Percentiles rank a stretch among this genome's conserved stretches.
Evolutionary conservation across 2,797 vertebrate species (phyloP).

Genomic region (Anguilla pacifica): DNA sequence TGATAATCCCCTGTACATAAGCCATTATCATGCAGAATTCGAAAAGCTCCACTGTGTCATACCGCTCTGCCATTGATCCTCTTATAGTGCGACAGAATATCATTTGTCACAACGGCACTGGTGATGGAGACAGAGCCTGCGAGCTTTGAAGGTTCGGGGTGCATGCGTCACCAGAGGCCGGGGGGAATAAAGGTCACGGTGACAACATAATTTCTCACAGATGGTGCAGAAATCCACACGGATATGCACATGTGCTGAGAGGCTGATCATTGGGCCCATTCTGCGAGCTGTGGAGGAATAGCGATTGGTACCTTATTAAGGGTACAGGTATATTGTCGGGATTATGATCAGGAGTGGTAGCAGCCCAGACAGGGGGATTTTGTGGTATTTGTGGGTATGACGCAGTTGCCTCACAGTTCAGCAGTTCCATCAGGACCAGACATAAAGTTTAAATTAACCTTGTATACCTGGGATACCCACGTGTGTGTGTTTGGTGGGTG

Average conservation of each 20-base stretch:
- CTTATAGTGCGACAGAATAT: neutral
- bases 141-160: slow-evolving; percentile 1
- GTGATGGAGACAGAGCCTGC: neutral
- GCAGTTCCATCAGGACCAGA: neutral
- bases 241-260: slow-evolving; percentile 50
- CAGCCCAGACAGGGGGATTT: slow-evolving; percentile 17
- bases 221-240: slow-evolving; percentile 45
- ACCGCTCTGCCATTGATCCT: neutral
- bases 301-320: slow-evolving; percentile 50
- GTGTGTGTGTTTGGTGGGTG: slow-evolving; percentile 37
- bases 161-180: slow-evolving; percentile 11
- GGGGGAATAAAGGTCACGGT: slow-evolving; percentile 41
- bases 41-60: neutral
- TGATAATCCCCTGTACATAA: neutral
- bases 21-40: neutral
- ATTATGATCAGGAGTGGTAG: slow-evolving; percentile 34
- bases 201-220: slow-evolving; percentile 58
- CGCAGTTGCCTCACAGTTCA: slow-evolving; percentile 57
- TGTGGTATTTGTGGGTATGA: slow-evolving; percentile 39
- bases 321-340: slow-evolving; percentile 37
- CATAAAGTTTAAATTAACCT: slow-evolving; percentile 1
- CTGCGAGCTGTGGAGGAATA: neutral
- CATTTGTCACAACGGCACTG: neutral
- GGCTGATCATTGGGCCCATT: slow-evolving; percentile 43
- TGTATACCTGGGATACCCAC: slow-evolving; percentile 26